These are phyloP conservation scores for Mormyrus hasselquistii DNA, from an alignment of 2,797 vertebrate species.

Conservation along the genomic window DNA sequence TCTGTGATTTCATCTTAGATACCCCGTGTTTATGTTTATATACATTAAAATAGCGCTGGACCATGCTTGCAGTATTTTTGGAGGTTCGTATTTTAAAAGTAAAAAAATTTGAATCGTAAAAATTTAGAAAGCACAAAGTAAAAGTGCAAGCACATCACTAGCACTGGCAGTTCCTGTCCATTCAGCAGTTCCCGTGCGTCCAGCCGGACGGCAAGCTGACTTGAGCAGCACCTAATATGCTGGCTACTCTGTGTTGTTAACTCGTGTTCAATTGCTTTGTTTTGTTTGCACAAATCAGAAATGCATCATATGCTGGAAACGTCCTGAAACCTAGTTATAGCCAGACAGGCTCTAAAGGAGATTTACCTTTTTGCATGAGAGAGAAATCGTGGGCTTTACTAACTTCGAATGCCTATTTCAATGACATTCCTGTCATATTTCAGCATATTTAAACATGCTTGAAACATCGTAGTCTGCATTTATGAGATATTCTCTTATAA, in stretches of 20 bases:
- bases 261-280: neutral
- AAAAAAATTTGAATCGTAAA: neutral
- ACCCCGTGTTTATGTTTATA: neutral
- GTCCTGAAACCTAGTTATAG: neutral
- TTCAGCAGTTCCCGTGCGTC: neutral
- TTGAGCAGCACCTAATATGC: neutral
- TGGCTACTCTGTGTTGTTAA: neutral
- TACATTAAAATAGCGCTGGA: neutral
- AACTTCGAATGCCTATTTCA: neutral
- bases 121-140: neutral
- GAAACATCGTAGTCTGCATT: neutral
- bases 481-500: neutral
- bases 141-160: slow-evolving; percentile 5
- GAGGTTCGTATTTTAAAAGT: neutral
- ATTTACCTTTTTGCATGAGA: neutral
- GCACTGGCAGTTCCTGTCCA: neutral
- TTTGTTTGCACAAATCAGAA: neutral
- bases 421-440: neutral
- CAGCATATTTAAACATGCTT: neutral
- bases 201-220: neutral
- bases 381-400: neutral
- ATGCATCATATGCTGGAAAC: neutral
- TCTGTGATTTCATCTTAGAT: neutral
- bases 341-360: neutral
- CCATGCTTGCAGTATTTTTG: neutral